Percentiles rank a stretch among this genome's conserved stretches.
These are phyloP conservation scores for Nesospiza acunhae DNA, from an alignment of 2,113 vertebrate genomes.

Conservation along the genomic window DNA sequence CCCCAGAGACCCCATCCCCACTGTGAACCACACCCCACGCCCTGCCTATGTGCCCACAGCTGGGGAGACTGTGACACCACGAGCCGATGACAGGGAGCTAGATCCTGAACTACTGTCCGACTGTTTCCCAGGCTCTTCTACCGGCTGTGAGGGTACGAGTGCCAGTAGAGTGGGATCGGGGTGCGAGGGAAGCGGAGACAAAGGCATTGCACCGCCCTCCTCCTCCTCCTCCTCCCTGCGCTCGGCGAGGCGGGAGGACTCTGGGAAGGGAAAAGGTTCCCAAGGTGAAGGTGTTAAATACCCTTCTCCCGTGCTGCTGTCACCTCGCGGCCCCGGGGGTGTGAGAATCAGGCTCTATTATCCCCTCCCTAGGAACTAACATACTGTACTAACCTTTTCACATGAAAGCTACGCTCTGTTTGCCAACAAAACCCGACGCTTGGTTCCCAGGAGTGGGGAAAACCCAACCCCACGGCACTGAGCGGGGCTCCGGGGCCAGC, in stretches of 20 bases:
- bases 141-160: rapidly evolving
- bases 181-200: not conserved
- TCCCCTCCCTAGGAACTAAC: conserved; percentile 55
- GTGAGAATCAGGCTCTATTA: conserved; percentile 57
- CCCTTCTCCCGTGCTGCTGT: conserved; percentile 49
- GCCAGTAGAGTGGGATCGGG: not conserved
- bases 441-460: conserved; percentile 46
- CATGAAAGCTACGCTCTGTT: conserved; percentile 39
- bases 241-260: not conserved
- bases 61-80: not conserved
- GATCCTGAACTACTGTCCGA: rapidly evolving
- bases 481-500: not conserved
- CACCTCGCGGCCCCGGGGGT: conserved; percentile 13
- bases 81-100: not conserved
- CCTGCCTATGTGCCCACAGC: rapidly evolving
- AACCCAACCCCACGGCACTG: not conserved
- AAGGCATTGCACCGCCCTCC: not conserved
- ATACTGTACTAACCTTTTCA: conserved; percentile 52
- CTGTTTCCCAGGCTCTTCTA: not conserved
- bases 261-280: conserved; percentile 18
- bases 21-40: not conserved
- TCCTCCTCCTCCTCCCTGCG: not conserved
- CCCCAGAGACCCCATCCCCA: rapidly evolving
- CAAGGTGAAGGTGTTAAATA: conserved; percentile 44
- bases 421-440: conserved; percentile 39